Evolutionary conservation across 2,113 vertebrate genomes (phyloP), one percentile per base, ranked within the genome.

Genomic region (Otolemur garnettii): DNA sequence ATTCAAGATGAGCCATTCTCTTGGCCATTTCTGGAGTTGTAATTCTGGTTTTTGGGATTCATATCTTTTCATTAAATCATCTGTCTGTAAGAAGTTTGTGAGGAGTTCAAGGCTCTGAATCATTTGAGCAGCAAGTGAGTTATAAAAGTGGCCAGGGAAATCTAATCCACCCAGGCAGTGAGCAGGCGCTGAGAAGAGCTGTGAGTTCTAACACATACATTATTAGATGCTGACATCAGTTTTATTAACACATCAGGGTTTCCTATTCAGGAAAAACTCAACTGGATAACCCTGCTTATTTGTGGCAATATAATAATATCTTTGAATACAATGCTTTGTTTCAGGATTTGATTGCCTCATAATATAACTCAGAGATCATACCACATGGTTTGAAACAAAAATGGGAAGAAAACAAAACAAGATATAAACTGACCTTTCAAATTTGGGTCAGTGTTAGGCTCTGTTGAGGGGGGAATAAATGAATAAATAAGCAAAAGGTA

Each of bases 31-130:
- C n/a, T 55, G 42, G 87, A 35, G 71, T 28, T 82, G 26, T 10
- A 97, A 86, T 85, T 3, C 2, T 33, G 8, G 45, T 60, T 78
- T 50, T 80, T 24, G 21, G 22, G 5, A 94, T 22, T 79, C 38
- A 7, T 69, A 81, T 21, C 35, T 30, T 96, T 50, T 81, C 84
- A 93, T 85, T n/a, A 92, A 94, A 96, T 71, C 0, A 82, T 91
- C 86, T 96, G 1, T 96, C 53, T 89, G 19, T 75, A 80, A 95
- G 96, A 96, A 87, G 53, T 95, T 35, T 97, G 53, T n/a, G 60
- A 90, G 30, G 68, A 97, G 86, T 96, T 97, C 90, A 97, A 88
- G 62, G 84, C 57, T 45, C 24, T 66, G 85, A 96, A 94, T 96
- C 87, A 92, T 82, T 72, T 88, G 57, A 87, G 92, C 57, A 95